These are phyloP conservation scores for Lottia scabra DNA, from an alignment of 2,888 invertebrate genomes.

Conservation along the genomic window DNA sequence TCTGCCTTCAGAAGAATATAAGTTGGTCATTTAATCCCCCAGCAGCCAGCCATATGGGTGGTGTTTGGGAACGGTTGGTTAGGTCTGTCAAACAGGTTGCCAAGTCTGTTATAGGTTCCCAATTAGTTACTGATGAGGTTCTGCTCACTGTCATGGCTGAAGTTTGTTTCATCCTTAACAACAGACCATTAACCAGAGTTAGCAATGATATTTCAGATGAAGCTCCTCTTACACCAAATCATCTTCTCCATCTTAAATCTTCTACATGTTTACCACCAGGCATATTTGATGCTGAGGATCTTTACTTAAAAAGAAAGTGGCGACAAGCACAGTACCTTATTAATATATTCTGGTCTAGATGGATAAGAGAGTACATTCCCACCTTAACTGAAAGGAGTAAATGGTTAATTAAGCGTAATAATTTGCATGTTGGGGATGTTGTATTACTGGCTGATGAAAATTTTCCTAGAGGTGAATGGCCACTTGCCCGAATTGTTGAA, in stretches of 20 bases:
- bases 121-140: conserved; percentile 20
- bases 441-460: neutral
- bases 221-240: conserved; percentile 49
- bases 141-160: conserved; percentile 32
- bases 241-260: conserved; percentile 50
- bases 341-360: neutral
- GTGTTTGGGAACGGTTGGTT: conserved; percentile 33
- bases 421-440: neutral
- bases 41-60: conserved; percentile 29
- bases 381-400: neutral
- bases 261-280: conserved; percentile 18
- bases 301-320: neutral
- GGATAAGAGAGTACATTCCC: neutral
- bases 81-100: conserved; percentile 23
- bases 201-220: conserved; percentile 12
- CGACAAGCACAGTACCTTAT: neutral
- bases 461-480: neutral
- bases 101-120: neutral
- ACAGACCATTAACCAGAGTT: conserved; percentile 24
- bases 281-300: neutral
- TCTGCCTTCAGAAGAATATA: conserved; percentile 7
- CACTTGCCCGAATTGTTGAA: neutral
- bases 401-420: neutral
- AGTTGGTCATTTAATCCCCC: conserved; percentile 33
- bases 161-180: conserved; percentile 26